Base-by-base conservation (phyloP, 2,888 invertebrate species). In the Netelia melanura region DNA sequence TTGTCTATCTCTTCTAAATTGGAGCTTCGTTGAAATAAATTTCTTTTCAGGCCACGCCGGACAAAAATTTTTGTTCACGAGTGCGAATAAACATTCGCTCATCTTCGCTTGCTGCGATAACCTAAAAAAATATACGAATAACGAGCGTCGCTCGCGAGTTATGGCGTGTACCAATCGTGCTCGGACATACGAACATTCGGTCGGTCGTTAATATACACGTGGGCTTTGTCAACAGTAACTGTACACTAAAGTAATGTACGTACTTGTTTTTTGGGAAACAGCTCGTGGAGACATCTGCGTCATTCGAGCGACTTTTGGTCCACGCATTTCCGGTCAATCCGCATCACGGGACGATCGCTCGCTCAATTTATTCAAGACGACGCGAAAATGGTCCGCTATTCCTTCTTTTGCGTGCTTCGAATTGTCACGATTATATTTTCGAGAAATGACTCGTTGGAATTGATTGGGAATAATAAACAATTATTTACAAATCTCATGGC, bases 101-200 rank as follows among this genome's bases (percentile, higher is more conserved):
- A 48, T 48, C 48, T 48, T 48, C 17, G 52, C 64, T 64, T 43
- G 62, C 44, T 64, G 64, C 56, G 56, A 70, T 25, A 79, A 64
- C 14, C n/a, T 61, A 25, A 56, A 54, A 62, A 25, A 2, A 17
- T 38, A 38, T 38, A 80, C 17, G 9, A 17, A 61, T n/a, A 54
- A 54, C 48, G 30, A 30, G 52, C 48, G 48, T 48, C 48, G 11
- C 48, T 48, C 48, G 48, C 48, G 14, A 48, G 48, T 14, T 48
- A 48, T 48, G 14, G 14, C 14, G 48, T 48, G 10, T 48, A 48
- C 10, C 48, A 14, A 48, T 14, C 48, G 48, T 14, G 14, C 48
- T 14, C 11, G 14, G 48, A 48, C 23, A 68, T 68, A 68, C 67
- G 67, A 68, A 25, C 23, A 68, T 68, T 25, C 48, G 14, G 23